A percentile compares a stretch with the other conserved stretches of the same genome.
phyloP scores from a whole-genome alignment of 2,113 vertebrate species.

The Notiomystis cincta region DNA sequence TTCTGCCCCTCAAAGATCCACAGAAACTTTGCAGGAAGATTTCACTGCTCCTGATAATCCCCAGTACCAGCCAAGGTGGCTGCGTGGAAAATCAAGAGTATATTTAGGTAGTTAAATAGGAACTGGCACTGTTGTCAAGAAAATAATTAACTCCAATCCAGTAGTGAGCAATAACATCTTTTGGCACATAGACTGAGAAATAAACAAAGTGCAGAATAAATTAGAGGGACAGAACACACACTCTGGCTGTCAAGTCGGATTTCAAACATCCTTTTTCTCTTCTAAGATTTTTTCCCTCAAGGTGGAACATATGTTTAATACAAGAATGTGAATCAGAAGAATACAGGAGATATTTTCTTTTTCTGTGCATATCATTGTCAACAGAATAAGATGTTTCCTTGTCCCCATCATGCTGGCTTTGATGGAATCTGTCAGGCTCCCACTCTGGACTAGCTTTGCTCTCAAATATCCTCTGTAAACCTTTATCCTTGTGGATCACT shows the following conservation, averaged over 20 bases:
- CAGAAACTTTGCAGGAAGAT: neutral
- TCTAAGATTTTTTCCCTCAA: neutral
- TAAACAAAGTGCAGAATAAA: neutral
- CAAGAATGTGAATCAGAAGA: neutral
- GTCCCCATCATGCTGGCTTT: neutral
- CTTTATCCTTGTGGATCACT: neutral
- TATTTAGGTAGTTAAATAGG: neutral
- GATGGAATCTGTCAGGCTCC: neutral
- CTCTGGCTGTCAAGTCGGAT: neutral
- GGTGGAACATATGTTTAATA: neutral
- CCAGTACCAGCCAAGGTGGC: neutral
- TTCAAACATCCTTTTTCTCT: neutral
- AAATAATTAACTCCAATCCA: neutral
- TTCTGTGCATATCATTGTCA: neutral
- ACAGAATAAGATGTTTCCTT: neutral
- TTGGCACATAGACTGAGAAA: neutral
- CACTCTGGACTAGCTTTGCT: neutral
- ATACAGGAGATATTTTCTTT: neutral
- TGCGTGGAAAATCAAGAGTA: neutral
- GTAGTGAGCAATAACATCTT: neutral
- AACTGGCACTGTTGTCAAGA: neutral
- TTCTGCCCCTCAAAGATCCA: neutral
- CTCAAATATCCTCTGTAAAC: neutral
- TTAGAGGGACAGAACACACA: neutral
- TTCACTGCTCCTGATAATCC: neutral